Base-by-base conservation (phyloP, 2,888 invertebrate species). In the Salticus scenicus region DNA sequence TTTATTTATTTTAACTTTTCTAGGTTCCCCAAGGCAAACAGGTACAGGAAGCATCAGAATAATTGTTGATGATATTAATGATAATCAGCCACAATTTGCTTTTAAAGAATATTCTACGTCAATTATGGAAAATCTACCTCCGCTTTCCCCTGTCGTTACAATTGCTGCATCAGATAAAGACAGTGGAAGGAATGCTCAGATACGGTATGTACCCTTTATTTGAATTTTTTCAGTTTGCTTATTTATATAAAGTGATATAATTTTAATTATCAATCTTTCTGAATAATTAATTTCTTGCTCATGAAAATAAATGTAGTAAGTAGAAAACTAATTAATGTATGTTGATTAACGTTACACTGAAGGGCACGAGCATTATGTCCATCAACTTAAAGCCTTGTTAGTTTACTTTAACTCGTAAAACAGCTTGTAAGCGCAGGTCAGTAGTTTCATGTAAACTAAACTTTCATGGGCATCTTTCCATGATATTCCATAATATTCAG, bases 41-140 rank as follows among this genome's bases (percentile, higher is more conserved):
- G 98, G 98, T 71, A 96, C 97, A 4, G 98, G 98, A 51, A 95
- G 96, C 71, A 95, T 98, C 0, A 94, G 94, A 90, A 95, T 98
- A 83, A 93, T 96, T 76, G 97, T 98, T 12, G 95, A 97, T 92
- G 98, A 98, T 91, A 95, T 97, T 81, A 98, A 98, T 91, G 98
- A 98, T 91, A 97, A 98, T 91, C 94, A 94, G 89, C 98, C 98
- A 0, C 94, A 95, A 89, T 98, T 98, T 91, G 94, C 94, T 89
- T 88, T 87, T 51, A 95, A 95, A 90, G 94, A 94, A 78, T 97
- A 97, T 91, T 94, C 94, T 89, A 95, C 95, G 0, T 93, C 92
- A 71, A 94, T 98, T 0, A 93, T 94, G 88, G 98, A 98, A 92
- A 98, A 98, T 91, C 92, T 95, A 75, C 94, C 95, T 0, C 91